Evolutionary conservation across 2,888 invertebrate genomes (phyloP).

Genomic region (Leptinotarsa haldemani): DNA sequence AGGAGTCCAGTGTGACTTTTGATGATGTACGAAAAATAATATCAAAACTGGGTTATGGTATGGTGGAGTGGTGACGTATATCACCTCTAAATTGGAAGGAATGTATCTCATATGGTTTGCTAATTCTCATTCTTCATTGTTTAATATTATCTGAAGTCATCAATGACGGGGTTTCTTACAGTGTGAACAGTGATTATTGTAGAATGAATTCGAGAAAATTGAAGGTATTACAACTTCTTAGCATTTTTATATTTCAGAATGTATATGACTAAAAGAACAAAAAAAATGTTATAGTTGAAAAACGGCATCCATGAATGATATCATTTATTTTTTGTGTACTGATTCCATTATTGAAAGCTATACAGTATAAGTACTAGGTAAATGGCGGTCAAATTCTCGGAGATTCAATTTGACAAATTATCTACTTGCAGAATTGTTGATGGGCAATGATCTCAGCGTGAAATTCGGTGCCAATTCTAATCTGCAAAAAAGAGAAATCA

Average conservation of each 20-base stretch:
- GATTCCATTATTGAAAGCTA: too few species aligned
- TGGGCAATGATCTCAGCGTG: not conserved
- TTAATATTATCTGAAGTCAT: constrained; percentile 2
- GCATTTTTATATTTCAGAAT: not conserved
- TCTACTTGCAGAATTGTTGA: too few species aligned
- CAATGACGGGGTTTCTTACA: not conserved
- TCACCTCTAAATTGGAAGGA: constrained; percentile 32
- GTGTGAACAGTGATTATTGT: not conserved
- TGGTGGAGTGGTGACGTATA: constrained; percentile 39
- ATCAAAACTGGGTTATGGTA: too few species aligned
- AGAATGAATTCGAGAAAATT: not conserved
- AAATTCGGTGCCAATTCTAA: constrained; percentile 3
- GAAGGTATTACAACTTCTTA: not conserved
- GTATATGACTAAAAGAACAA: not conserved
- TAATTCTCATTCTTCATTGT: constrained; percentile 19
- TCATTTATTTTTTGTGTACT: too few species aligned
- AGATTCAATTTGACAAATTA: too few species aligned
- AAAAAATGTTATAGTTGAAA: too few species aligned
- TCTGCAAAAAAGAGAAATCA: constrained; percentile 12
- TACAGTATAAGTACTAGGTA: too few species aligned
- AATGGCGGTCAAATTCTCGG: too few species aligned
- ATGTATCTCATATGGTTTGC: constrained; percentile 6
- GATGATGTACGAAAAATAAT: constrained; percentile 30
- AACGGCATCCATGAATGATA: too few species aligned
- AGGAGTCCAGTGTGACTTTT: not conserved